These are phyloP conservation scores for Miltochrista miniata DNA, from an alignment of 2,888 invertebrate species.

Conservation along the genomic window DNA sequence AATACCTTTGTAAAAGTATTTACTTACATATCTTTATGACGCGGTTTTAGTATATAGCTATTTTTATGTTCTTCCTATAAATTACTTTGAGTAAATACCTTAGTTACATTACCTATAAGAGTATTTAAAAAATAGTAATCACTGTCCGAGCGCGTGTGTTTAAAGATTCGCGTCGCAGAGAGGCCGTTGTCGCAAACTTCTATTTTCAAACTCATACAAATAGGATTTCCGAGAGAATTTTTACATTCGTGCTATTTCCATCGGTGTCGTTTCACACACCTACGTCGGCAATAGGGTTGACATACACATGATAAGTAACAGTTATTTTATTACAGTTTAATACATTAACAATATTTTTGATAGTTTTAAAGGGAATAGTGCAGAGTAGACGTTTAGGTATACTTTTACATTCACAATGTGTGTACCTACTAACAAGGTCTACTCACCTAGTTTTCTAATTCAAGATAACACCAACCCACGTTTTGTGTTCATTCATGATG, in stretches of 20 bases:
- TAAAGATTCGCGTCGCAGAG: slow-evolving; percentile 13
- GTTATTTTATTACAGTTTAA: slow-evolving; percentile 11
- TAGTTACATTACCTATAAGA: too few species aligned
- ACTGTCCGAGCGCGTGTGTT: slow-evolving; percentile 6
- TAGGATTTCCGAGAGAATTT: slow-evolving; percentile 65
- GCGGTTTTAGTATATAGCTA: too few species aligned
- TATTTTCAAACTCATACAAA: slow-evolving; percentile 54
- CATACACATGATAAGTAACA: slow-evolving; percentile 1
- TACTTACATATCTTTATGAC: too few species aligned
- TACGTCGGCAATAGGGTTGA: slow-evolving; percentile 30
- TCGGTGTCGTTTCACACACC: slow-evolving; percentile 42
- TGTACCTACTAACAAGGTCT: too few species aligned
- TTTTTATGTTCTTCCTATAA: too few species aligned
- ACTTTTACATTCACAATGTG: slow-evolving; percentile 5
- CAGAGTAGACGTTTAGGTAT: background rate
- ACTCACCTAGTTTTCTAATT: too few species aligned
- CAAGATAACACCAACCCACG: too few species aligned
- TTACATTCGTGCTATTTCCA: slow-evolving; percentile 53
- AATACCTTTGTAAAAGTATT: too few species aligned
- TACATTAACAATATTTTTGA: slow-evolving; percentile 18
- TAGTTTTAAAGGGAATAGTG: slow-evolving; percentile 7
- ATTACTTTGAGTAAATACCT: too few species aligned
- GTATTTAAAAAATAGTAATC: background rate
- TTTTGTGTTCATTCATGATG: too few species aligned
- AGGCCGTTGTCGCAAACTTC: slow-evolving; percentile 37